These are phyloP conservation scores for Hycleus phaleratus DNA, from an alignment of 1,140 invertebrate species.

Conservation along the genomic window DNA sequence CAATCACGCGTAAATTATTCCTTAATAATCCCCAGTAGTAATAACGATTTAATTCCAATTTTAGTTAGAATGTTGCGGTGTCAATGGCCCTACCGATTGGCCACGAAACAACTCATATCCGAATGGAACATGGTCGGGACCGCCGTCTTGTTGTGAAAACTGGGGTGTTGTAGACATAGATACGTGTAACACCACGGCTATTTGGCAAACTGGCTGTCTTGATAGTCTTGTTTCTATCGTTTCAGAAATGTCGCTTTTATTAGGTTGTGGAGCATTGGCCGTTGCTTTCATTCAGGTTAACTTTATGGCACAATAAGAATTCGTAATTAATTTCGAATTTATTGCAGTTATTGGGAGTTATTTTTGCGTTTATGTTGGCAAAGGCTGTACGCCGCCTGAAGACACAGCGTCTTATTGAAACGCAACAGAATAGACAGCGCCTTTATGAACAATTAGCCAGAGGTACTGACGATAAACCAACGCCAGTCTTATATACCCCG, in stretches of 20 bases:
- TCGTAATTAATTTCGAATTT: too few species aligned
- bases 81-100: constrained; percentile 59
- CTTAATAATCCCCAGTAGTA: neutral
- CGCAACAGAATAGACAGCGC: constrained; percentile 54
- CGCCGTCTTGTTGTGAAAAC: too few species aligned
- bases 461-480: constrained; percentile 19
- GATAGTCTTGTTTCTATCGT: constrained; percentile 56
- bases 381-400: constrained; percentile 74
- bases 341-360: constrained; percentile 72
- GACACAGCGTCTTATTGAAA: constrained; percentile 52
- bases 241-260: constrained; percentile 62
- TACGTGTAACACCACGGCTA: too few species aligned
- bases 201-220: constrained; percentile 53
- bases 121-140: too few species aligned
- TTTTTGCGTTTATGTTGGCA: constrained; percentile 78
- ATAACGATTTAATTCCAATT: constrained; percentile 20
- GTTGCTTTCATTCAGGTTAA: constrained; percentile 70
- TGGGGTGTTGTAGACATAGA: too few species aligned
- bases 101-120: neutral
- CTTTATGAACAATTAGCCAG: constrained; percentile 37
- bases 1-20: constrained; percentile 49
- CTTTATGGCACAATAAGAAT: neutral
- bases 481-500: constrained; percentile 27
- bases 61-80: constrained; percentile 70
- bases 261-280: constrained; percentile 72